Evolutionary conservation across 2,113 vertebrate genomes (phyloP).

Genomic region (Proteles cristata): DNA sequence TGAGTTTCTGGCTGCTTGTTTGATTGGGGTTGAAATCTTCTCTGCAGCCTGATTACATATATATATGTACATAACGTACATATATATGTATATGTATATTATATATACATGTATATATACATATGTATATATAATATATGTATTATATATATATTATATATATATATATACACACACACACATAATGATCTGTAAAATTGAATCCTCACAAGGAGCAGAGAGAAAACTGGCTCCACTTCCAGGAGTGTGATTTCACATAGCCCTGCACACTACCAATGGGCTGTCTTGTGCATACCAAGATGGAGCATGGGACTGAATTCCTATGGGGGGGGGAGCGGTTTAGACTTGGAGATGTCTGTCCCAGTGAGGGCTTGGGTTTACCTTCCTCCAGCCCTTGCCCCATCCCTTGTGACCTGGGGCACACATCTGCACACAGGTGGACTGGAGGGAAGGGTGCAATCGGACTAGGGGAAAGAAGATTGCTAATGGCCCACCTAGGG

Average conservation of each 20-base stretch:
- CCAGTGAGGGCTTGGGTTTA: not conserved
- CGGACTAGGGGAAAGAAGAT: not conserved
- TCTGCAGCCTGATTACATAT: slow-evolving; percentile 35
- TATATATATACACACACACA: no score
- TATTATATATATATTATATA: no score
- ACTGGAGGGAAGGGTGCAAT: not conserved
- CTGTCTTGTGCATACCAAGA: not conserved
- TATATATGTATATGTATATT: no score
- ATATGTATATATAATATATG: no score
- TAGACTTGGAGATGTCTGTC: not conserved
- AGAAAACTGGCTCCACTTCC: not conserved
- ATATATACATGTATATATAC: no score
- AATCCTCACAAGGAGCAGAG: not conserved
- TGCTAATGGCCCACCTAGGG: slow-evolving; percentile 43
- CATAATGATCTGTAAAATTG: not conserved
- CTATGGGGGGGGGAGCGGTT: not conserved
- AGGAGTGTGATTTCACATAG: not conserved
- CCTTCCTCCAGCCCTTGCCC: not conserved
- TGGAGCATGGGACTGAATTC: not conserved
- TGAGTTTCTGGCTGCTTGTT: not conserved
- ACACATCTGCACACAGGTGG: not conserved
- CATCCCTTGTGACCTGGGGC: not conserved
- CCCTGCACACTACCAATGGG: not conserved
- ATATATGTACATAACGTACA: no score
- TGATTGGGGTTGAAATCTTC: not conserved